Base-by-base conservation (phyloP, 2,888 invertebrate species). In the Orthonychiurus folsomi region DNA sequence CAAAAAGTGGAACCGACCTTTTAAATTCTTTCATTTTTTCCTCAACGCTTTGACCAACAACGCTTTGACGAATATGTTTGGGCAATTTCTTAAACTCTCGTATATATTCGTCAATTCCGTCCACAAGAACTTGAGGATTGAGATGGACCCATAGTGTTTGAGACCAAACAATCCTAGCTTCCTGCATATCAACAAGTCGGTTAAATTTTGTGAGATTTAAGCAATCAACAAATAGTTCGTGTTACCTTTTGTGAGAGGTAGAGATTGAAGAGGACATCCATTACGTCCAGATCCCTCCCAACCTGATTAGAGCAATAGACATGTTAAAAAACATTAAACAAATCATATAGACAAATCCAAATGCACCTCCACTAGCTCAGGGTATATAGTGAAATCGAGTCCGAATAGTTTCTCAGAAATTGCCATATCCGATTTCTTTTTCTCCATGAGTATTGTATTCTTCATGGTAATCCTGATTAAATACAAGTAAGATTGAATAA, bases 1-100 rank as follows among this genome's bases (percentile, higher is more conserved):
- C 88, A 85, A 93, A 93, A 56, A 94, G 79, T 0, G 93, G 92
- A 1, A 94, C 86, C 0, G 89, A 86, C 68, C 85, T 85, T 75
- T 88, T 88, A 79, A 94, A 94, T 74, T 88, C 88, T 74, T 87
- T 89, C 89, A 94, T 88, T 74, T 86, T 86, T n/a, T 85, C 77
- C 67, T 92, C 88, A 24, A 94, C 76, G 70, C 83, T 83, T 66
- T 82, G 75, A 0, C 87, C 92, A 2, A 87, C 84, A 0, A 81
- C 77, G 66, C 84, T 79, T 23, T 75, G 73, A 61, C 80, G 79
- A 1, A 81, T 78, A 67, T 80, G 76, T 75, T 86, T 86, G 0
- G 90, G 83, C 63, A 93, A 77, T 76, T 85, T 86, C 60, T 88
- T 81, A 73, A 87, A 88, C 71, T 87, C 86, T 74, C 85, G 87